Evolutionary conservation across 2,888 invertebrate species (phyloP).

Genomic region (Mythimna loreyi): DNA sequence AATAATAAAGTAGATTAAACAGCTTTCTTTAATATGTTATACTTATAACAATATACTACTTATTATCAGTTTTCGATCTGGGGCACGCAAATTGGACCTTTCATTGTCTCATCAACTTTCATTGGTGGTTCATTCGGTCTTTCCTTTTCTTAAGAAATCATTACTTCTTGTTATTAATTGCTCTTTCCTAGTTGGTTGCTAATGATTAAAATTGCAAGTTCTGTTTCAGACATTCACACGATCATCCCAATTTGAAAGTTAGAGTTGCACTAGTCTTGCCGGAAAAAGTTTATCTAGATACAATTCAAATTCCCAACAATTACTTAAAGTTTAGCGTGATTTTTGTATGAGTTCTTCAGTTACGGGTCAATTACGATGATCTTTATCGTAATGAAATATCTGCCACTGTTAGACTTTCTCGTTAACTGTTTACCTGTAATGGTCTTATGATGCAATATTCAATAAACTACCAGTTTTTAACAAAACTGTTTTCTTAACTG

Average conservation of each 20-base stretch:
- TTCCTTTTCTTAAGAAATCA: constrained; percentile 14
- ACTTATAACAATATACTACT: constrained; percentile 42
- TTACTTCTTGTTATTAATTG: constrained; percentile 39
- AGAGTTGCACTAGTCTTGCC: constrained; percentile 64
- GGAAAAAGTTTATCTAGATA: constrained; percentile 76
- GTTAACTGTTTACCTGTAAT: constrained; percentile 25
- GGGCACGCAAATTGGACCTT: constrained; percentile 38
- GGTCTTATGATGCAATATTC: constrained; percentile 17
- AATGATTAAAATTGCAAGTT: constrained; percentile 37
- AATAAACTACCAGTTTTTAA: constrained; percentile 2
- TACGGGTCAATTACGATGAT: constrained; percentile 66
- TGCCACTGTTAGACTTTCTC: constrained; percentile 49
- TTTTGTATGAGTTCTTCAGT: constrained; percentile 49
- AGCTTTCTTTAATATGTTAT: constrained; percentile 55
- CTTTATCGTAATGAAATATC: constrained; percentile 59
- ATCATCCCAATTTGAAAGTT: constrained; percentile 68
- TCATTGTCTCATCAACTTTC: constrained; percentile 43
- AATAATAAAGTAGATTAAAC: constrained; percentile 56
- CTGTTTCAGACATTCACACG: constrained; percentile 71
- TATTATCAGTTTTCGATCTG: constrained; percentile 34
- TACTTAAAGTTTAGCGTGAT: constrained; percentile 53
- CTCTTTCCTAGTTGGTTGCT: constrained; percentile 20
- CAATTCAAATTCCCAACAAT: constrained; percentile 65
- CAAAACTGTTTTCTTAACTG: constrained; percentile 17
- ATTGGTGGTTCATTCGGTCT: constrained; percentile 10